Percentiles rank a stretch among this genome's conserved stretches.
phyloP scores from a whole-genome alignment of 2,797 vertebrate species.

The Monodelphis domestica region DNA sequence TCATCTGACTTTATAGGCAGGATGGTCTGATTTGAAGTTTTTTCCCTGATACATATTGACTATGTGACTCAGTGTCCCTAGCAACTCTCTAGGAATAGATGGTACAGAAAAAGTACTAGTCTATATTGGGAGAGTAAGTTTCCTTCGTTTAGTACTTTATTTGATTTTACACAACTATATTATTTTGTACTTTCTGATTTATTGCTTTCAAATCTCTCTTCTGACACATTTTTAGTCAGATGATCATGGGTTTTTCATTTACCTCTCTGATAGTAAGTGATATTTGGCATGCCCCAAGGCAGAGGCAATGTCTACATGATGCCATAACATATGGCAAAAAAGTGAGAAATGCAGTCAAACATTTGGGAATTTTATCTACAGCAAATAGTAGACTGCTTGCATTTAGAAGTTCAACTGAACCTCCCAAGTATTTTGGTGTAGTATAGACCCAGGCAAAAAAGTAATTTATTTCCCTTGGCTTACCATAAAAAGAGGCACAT shows the following conservation, averaged over 20 bases:
- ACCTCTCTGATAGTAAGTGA: not conserved
- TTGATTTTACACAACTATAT: not conserved
- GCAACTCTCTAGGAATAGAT: not conserved
- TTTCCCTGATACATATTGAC: not conserved
- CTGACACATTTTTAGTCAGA: not conserved
- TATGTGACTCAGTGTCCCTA: not conserved
- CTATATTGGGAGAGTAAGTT: not conserved
- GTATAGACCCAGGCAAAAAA: not conserved
- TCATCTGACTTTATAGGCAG: not conserved
- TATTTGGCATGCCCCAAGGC: not conserved
- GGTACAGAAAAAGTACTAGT: not conserved
- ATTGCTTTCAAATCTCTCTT: not conserved
- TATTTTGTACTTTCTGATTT: not conserved
- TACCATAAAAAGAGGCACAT: not conserved
- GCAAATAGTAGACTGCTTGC: not conserved
- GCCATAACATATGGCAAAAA: not conserved
- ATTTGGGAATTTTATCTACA: not conserved
- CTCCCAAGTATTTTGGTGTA: not conserved
- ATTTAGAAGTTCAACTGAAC: not conserved
- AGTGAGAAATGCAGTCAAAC: not conserved
- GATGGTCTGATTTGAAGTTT: not conserved
- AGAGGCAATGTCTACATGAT: not conserved
- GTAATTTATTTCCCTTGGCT: not conserved
- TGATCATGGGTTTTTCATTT: not conserved
- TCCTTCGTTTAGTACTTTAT: not conserved